Base-by-base conservation (phyloP, 2,888 invertebrate genomes). In the Drosophila kokeensis region DNA sequence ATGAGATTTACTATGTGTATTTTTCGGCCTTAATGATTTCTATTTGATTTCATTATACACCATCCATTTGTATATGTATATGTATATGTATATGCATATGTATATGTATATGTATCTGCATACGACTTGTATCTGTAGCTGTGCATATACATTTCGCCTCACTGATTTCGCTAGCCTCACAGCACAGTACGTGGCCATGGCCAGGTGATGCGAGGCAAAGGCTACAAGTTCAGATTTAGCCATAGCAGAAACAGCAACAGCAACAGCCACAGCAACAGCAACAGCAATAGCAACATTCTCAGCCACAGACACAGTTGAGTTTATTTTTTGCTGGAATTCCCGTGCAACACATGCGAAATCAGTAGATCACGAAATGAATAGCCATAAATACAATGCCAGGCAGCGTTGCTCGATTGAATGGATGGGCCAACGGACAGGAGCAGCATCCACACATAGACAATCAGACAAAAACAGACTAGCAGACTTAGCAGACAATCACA, bases 281-380 rank as follows among this genome's bases (percentile, higher is more conserved):
- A 45, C 36, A 58, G 38, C 42, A 11, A n/a, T 29, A 36, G 48
- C 24, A 18, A 50, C 58, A 59, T 42, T 38, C 42, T 49, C 36
- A 60, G 34, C 52, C 72, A 50, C 38, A 58, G 38, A 36, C 65
- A 36, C 65, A 68, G 59, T 45, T 71, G 64, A 54, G 18, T 54
- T 38, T 24, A 24, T 69, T 69, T 65, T 74, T 69, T 77, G 76
- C 73, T 78, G 82, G 90, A 84, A 85, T 85, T 85, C 85, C 87
- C 89, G 81, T 89, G 90, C 89, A 84, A 87, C 85, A 86, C 85
- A 86, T 86, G 85, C 90, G 85, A 90, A 86, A 86, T 86, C 90
- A 90, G 85, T 89, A 86, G 85, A 86, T 86, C 85, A 86, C 85
- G 85, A 86, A 86, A 86, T 86, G 85, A 86, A 86, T 86, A 84